Conservation (phyloP, 1,140 invertebrate genomes). For the Ptiloglossa arizonensis region DNA sequence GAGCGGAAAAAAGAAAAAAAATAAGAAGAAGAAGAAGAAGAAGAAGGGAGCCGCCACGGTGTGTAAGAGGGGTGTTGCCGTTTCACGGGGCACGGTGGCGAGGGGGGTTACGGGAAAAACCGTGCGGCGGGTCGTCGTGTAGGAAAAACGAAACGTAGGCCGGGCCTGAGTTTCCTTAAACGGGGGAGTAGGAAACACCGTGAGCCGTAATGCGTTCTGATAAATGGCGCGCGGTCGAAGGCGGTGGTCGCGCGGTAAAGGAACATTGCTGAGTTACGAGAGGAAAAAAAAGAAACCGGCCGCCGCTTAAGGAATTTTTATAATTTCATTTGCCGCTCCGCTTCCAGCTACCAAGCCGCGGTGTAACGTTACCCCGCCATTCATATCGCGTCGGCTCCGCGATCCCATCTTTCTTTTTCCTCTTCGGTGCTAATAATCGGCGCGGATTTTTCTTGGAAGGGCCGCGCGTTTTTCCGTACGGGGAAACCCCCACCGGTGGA, state of each 20-base stretch:
- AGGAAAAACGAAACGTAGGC: neutral
- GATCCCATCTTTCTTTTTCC: neutral
- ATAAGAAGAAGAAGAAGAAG: too few relatives aligned
- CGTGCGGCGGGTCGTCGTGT: too few relatives aligned
- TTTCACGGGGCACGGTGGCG: too few relatives aligned
- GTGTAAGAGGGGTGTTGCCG: too few relatives aligned
- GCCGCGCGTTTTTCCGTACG: too few relatives aligned
- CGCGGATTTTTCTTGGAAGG: neutral
- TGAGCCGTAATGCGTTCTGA: slow-evolving; percentile 9
- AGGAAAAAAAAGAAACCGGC: neutral
- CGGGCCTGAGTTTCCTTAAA: slow-evolving; percentile 20
- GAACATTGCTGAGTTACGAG: neutral
- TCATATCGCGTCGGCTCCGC: neutral
- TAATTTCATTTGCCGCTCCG: slow-evolving; percentile 26
- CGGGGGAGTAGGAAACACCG: slow-evolving; percentile 10
- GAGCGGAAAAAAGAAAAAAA: neutral
- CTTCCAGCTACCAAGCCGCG: neutral
- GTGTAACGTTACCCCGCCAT: neutral
- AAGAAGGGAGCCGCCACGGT: too few relatives aligned
- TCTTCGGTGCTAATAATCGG: neutral
- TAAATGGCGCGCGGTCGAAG: slow-evolving; percentile 26
- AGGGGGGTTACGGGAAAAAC: neutral
- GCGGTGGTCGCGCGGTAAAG: slow-evolving; percentile 2
- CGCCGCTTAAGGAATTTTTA: slow-evolving; percentile 23
- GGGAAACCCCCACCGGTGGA: neutral